Base-by-base conservation (phyloP, 1,140 invertebrate genomes). In the Euschistus heros region DNA sequence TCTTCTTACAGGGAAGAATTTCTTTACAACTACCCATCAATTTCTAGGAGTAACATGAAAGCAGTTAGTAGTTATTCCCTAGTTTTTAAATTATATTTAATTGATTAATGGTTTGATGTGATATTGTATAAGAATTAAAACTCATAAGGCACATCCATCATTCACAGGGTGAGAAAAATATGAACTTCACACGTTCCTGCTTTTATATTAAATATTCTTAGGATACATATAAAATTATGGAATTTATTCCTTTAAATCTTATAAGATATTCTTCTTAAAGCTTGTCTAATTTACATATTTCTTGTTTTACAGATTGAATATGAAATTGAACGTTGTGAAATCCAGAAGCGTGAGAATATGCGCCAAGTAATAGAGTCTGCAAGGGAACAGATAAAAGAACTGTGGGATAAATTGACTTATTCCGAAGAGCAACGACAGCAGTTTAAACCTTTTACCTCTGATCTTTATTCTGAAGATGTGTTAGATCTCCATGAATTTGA, bases 401-500 rank as follows among this genome's bases (percentile, higher is more conserved):
- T 84, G 75, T 92, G 88, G 87, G 81, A 88, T 64, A 80, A 82
- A 69, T 86, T 88, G 62, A 82, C 83, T 72, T 84, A 82, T 69
- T 82, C 81, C 44, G 74, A 79, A 55, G 71, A 78, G 42, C 77
- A 89, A 68, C 76, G 83, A 20, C 77, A 82, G 18, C 74, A 78
- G 44, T 91, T 91, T 73, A 71, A 76, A 3, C 79, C 81, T 59
- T 85, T 79, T 67, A 76, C 74, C 69, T 78, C 80, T 64, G 79
- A 84, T 66, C 81, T 80, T 44, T 89, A 81, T 72, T 86, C 83
- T 33, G 90, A 92, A 71, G 86, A 88, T 71, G 76, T 88, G 0
- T 76, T 92, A 15, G 80, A 81, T 17, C 70, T 85, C 5, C 87
- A 91, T 73, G 89, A 92, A 72, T 70, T 82, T 10, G 88, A 93